Evolutionary conservation across 2,888 invertebrate genomes (phyloP), one percentile per base, ranked within the genome.

Genomic region (Julus scandinavius): DNA sequence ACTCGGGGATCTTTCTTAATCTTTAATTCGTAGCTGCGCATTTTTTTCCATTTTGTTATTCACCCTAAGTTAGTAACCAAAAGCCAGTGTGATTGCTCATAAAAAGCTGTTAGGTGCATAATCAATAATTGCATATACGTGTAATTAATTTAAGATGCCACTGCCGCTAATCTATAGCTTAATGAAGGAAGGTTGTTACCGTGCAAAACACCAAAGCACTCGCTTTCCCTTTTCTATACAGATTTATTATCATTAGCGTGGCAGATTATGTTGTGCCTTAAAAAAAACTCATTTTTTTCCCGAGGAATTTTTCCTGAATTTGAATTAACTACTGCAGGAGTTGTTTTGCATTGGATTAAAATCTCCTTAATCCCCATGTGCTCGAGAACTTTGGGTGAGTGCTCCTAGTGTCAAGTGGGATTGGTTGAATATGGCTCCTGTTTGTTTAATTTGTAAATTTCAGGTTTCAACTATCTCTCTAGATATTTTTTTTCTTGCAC

Each of bases 101-200:
- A 80, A 80, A 80, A 80, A 80, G 38, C 38, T 80, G 80, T 80
- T 80, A 80, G 80, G 45, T 38, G 13, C 38, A 80, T 80, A 80
- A 80, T 80, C 80, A 80, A 80, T 40, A 80, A 38, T 80, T 80
- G 80, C 80, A 80, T 80, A 80, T 80, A 80, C 80, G 80, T 80
- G 80, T 80, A 80, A 80, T 80, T 80, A 80, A 80, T 80, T 80
- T 80, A 40, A 80, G 80, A 80, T 80, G 80, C 80, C 80, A 80
- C 80, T 80, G 80, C 80, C 38, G 80, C 38, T 80, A 80, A 80
- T 80, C 80, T 40, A 13, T 40, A 40, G 80, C 80, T 80, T 80
- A 80, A 38, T 80, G 80, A 80, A 80, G 38, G 80, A 38, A 80
- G 80, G 80, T 80, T 80, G 29, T 80, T 80, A 15, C 80, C 38